These are phyloP conservation scores for Punctoribates punctum DNA, from an alignment of 2,888 invertebrate genomes.

Conservation along the genomic window DNA sequence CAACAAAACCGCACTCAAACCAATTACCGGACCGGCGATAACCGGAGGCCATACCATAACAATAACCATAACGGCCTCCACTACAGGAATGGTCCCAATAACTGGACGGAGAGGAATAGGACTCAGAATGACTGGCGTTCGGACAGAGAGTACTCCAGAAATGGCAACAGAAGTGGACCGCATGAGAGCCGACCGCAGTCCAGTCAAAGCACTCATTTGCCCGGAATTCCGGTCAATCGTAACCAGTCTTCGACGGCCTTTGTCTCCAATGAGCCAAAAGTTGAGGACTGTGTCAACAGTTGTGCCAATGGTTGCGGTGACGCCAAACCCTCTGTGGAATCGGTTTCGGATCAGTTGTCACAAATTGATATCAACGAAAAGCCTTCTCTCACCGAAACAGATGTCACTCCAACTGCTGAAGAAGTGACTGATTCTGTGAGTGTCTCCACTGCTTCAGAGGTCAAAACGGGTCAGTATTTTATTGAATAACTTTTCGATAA, in stretches of 20 bases:
- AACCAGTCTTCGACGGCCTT: background rate
- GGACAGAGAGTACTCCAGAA: background rate
- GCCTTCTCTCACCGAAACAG: background rate
- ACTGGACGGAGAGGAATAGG: too few relatives aligned
- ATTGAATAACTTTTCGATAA: too few relatives aligned
- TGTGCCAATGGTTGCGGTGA: background rate
- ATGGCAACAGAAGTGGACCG: background rate
- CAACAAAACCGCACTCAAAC: too few relatives aligned
- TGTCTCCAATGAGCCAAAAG: background rate
- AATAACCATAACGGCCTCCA: too few relatives aligned
- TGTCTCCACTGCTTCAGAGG: too few relatives aligned
- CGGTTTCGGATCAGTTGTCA: background rate
- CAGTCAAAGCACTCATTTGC: background rate
- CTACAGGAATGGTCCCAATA: too few relatives aligned
- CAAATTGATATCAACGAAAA: background rate
- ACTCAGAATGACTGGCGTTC: background rate
- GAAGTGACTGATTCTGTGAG: background rate
- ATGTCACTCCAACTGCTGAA: background rate
- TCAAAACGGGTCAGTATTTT: too few relatives aligned
- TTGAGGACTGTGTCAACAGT: background rate
- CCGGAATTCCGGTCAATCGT: conserved; percentile 1
- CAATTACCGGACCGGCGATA: too few relatives aligned
- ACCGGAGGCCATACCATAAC: too few relatives aligned
- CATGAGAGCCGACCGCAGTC: background rate
- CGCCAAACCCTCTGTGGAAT: background rate